Percentiles rank a stretch among this genome's conserved stretches.
Evolutionary conservation across 1,140 invertebrate species (phyloP).

Genomic region (Diachasmimorpha longicaudata): DNA sequence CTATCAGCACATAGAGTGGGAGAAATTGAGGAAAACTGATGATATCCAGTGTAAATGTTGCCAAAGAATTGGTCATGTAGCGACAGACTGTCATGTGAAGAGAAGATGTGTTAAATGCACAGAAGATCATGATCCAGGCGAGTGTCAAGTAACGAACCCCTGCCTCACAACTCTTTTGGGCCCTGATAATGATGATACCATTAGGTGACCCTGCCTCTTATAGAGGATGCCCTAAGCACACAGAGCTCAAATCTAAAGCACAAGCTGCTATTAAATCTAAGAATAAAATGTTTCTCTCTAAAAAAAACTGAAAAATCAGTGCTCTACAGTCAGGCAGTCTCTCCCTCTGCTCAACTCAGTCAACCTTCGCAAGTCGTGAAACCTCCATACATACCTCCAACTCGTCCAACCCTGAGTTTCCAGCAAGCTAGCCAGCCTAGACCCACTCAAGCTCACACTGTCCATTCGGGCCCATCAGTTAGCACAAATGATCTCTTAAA

Average conservation of each 20-base stretch:
- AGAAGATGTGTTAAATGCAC: conserved; percentile 15
- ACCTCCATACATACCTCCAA: neutral
- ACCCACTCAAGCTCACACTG: neutral
- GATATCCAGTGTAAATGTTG: conserved; percentile 1
- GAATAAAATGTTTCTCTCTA: too few species aligned
- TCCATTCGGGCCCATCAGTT: neutral
- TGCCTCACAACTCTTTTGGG: neutral
- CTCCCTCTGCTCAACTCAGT: neutral
- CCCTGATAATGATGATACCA: neutral
- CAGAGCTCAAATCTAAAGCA: neutral
- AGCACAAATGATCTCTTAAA: neutral
- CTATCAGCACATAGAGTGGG: conserved; percentile 4
- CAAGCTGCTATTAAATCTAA: too few species aligned
- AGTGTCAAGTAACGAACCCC: neutral
- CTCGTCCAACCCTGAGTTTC: neutral
- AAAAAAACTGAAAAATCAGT: neutral
- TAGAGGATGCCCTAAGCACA: conserved; percentile 14
- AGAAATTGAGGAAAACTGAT: neutral
- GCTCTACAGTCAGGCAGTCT: neutral
- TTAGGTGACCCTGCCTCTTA: conserved; percentile 28
- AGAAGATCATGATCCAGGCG: neutral
- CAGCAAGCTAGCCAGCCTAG: neutral
- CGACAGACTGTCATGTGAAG: neutral
- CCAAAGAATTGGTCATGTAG: conserved; percentile 4
- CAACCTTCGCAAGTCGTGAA: neutral